A percentile compares a stretch with the other conserved stretches of the same genome.
Evolutionary conservation across 2,797 vertebrate genomes (phyloP).

Genomic region (Rhinophrynus dorsalis): DNA sequence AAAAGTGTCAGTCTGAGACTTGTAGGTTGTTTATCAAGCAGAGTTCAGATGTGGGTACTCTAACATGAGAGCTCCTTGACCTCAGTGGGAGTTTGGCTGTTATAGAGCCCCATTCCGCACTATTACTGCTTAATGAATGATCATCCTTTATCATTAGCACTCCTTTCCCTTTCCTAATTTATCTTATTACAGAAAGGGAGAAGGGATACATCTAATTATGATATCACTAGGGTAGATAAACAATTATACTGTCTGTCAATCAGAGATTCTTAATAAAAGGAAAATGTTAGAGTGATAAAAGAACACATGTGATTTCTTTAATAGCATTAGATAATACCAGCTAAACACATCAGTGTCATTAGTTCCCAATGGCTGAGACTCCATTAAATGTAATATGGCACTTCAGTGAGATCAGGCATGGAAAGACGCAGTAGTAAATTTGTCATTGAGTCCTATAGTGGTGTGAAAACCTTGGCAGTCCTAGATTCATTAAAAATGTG

Average conservation of each 20-base stretch:
- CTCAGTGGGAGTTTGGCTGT: background rate
- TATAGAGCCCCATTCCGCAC: slow-evolving; percentile 56
- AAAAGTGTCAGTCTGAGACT: too few relatives aligned
- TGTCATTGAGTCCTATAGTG: background rate
- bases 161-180: background rate
- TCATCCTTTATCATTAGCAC: background rate
- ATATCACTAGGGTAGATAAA: slow-evolving; percentile 4
- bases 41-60: too few relatives aligned
- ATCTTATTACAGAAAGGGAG: background rate
- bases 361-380: background rate
- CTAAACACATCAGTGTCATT: slow-evolving; percentile 4
- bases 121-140: background rate
- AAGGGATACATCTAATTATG: background rate
- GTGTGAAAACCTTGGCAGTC: background rate
- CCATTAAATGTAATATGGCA: slow-evolving; percentile 4
- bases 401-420: background rate
- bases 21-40: too few relatives aligned
- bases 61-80: too few relatives aligned
- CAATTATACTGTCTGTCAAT: background rate
- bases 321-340: slow-evolving; percentile 1
- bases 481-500: background rate
- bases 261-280: background rate
- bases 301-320: background rate
- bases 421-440: too few relatives aligned
- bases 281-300: slow-evolving; percentile 2